Percentiles rank a stretch among this genome's conserved stretches.
These are phyloP conservation scores for Lasius platythorax DNA, from an alignment of 2,888 invertebrate species.

Conservation along the genomic window DNA sequence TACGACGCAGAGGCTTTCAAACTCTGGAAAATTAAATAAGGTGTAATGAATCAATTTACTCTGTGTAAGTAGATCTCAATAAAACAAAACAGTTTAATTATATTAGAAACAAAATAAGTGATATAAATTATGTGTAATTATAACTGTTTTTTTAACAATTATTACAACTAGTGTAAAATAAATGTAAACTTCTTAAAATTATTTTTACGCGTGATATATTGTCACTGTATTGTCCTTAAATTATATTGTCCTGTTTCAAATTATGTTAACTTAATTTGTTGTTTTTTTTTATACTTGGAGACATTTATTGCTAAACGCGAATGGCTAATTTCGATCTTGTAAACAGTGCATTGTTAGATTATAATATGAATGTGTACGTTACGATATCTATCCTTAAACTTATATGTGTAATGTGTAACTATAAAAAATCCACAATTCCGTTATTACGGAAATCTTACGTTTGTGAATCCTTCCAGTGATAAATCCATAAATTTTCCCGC, in stretches of 20 bases:
- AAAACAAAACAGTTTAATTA: slow-evolving; percentile 1
- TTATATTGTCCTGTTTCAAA: not conserved
- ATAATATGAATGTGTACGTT: not conserved
- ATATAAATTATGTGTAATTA: slow-evolving; percentile 29
- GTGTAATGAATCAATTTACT: slow-evolving; percentile 11
- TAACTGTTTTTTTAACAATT: not conserved
- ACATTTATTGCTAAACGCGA: not conserved
- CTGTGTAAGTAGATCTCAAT: not conserved
- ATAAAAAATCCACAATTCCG: not conserved
- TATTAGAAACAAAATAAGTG: not conserved
- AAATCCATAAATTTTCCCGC: slow-evolving; percentile 57
- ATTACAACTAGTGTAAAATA: not conserved
- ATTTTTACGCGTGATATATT: not conserved
- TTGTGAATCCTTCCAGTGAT: slow-evolving; percentile 62
- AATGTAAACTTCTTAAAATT: not conserved
- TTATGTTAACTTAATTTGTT: not conserved
- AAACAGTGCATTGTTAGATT: slow-evolving; percentile 5
- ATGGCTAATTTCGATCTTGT: not conserved
- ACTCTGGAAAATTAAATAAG: slow-evolving; percentile 37
- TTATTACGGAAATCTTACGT: slow-evolving; percentile 56
- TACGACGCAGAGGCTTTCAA: slow-evolving; percentile 49
- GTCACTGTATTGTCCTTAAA: slow-evolving; percentile 5
- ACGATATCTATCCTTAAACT: not conserved
- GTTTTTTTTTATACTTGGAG: not conserved
- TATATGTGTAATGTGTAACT: not conserved